Conservation (phyloP, 1,140 invertebrate genomes). For the roundworm (Caenorhabditis elegans) region DNA sequence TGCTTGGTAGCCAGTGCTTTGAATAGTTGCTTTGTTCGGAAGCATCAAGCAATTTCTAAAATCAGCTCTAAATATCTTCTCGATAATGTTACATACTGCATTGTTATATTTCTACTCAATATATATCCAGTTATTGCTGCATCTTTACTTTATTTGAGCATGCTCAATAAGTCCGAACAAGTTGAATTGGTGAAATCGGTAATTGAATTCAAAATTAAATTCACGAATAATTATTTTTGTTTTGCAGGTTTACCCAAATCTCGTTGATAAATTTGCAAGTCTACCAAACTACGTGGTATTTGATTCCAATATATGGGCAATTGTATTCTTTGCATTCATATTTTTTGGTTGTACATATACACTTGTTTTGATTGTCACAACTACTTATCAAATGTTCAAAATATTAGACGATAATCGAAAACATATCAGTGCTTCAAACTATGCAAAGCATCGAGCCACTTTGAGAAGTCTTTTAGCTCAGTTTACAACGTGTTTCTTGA, state of each 20-base stretch:
- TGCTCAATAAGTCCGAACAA: background rate
- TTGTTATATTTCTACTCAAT: background rate
- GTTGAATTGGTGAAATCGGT: background rate
- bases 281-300: constrained; percentile 18
- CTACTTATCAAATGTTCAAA: constrained; percentile 2
- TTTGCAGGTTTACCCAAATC: constrained; percentile 10
- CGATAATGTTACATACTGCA: background rate
- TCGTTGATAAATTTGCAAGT: background rate
- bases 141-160: constrained; percentile 7
- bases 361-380: background rate
- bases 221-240: background rate
- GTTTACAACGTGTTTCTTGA: background rate
- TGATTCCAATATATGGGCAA: constrained; percentile 2
- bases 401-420: background rate
- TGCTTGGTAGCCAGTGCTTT: background rate
- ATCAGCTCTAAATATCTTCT: background rate
- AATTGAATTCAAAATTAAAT: too few relatives aligned
- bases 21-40: constrained; percentile 1
- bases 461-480: constrained; percentile 7
- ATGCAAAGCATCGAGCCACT: constrained; percentile 1
- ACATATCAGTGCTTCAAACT: constrained; percentile 7
- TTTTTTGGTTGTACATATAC: constrained; percentile 3
- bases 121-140: constrained; percentile 1
- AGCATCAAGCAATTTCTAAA: constrained; percentile 20
- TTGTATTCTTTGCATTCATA: background rate